These are phyloP conservation scores for Gnathonemus echidnorhynchus DNA, from an alignment of 2,113 vertebrate genomes.

Conservation along the genomic window DNA sequence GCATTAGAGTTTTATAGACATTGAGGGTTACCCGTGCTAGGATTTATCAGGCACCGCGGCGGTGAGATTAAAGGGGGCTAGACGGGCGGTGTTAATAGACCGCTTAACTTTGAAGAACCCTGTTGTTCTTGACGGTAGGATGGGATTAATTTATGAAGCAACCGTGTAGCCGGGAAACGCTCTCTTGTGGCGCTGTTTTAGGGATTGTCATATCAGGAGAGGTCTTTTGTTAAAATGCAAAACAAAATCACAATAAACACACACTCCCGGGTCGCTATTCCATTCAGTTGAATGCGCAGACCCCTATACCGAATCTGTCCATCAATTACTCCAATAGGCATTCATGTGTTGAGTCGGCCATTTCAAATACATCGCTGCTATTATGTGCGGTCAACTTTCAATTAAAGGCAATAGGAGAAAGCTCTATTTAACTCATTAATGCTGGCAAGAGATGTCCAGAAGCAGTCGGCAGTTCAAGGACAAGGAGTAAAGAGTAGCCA, in stretches of 20 bases:
- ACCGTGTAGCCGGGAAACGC: conserved; percentile 12
- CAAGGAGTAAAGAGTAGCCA: not conserved
- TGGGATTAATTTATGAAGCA: conserved; percentile 16
- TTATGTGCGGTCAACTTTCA: not conserved
- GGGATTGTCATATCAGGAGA: conserved; percentile 21
- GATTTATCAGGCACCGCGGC: conserved; percentile 15
- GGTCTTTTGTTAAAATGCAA: conserved; percentile 29
- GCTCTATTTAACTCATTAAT: not conserved
- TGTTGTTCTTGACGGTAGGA: conserved; percentile 19
- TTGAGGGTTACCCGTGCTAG: not conserved
- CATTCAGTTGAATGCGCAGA: not conserved
- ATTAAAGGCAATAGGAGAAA: not conserved
- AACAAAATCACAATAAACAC: conserved; percentile 26
- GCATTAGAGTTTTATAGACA: conserved; percentile 24
- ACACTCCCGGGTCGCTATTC: not conserved
- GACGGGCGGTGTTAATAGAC: conserved; percentile 18
- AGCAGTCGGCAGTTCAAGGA: not conserved
- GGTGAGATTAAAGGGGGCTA: conserved; percentile 23
- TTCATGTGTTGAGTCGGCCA: not conserved
- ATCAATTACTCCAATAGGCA: not conserved
- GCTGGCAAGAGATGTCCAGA: not conserved
- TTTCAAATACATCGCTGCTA: not conserved
- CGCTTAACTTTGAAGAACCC: conserved; percentile 21
- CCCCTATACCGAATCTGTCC: conserved; percentile 2
- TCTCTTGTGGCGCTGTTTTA: conserved; percentile 10